These are phyloP conservation scores for Fistularia commersonii DNA, from an alignment of 2,797 vertebrate species.

Conservation along the genomic window DNA sequence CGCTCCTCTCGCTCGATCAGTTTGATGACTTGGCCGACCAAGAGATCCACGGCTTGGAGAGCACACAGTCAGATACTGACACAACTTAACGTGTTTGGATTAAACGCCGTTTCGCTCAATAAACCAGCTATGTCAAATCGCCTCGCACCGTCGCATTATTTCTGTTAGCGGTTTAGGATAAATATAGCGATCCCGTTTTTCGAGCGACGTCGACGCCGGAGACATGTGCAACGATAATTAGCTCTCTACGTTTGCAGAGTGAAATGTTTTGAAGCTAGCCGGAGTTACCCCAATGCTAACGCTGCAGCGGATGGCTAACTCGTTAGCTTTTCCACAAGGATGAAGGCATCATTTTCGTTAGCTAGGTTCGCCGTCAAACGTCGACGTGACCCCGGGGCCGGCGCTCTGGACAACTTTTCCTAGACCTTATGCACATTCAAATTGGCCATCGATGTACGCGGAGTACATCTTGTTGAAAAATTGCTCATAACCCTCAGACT, in stretches of 20 bases:
- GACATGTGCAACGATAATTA: slow-evolving; percentile 19
- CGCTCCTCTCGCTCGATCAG: not conserved
- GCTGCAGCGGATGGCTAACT: slow-evolving; percentile 52
- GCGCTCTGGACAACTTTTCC: slow-evolving; percentile 20
- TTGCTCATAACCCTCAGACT: not conserved
- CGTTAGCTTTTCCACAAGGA: slow-evolving; percentile 46
- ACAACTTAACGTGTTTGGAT: not conserved
- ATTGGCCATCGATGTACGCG: slow-evolving; percentile 12
- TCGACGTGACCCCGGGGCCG: slow-evolving; percentile 32
- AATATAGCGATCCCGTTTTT: not conserved
- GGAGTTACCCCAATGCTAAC: slow-evolving; percentile 28
- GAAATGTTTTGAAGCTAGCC: slow-evolving; percentile 17
- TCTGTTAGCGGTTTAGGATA: not conserved
- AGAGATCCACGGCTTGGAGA: no score
- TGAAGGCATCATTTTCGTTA: slow-evolving; percentile 42
- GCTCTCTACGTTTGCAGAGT: not conserved
- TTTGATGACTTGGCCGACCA: no score
- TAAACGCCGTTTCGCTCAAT: slow-evolving; percentile 7
- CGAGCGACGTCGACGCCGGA: not conserved
- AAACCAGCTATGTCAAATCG: slow-evolving; percentile 6
- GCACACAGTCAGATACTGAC: not conserved
- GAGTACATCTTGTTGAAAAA: not conserved
- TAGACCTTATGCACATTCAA: slow-evolving; percentile 5
- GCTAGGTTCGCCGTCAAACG: slow-evolving; percentile 49
- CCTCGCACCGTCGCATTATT: slow-evolving; percentile 18